Evolutionary conservation across 2,888 invertebrate species (phyloP).

Genomic region (Clivina fossor): DNA sequence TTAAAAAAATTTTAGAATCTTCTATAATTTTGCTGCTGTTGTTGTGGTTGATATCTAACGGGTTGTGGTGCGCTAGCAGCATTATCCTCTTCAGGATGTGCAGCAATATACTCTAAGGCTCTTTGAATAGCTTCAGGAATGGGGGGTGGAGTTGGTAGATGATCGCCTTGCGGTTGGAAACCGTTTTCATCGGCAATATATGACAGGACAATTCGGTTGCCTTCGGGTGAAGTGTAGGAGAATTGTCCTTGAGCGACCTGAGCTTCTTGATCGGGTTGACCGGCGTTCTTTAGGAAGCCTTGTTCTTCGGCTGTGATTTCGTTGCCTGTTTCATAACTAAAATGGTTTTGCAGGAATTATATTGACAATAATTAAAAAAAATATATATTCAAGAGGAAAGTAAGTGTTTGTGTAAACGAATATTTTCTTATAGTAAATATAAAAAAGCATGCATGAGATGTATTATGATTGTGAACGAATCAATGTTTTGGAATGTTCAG

Average conservation of each 20-base stretch:
- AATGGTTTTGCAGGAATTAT: too few species aligned
- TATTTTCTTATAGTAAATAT: too few species aligned
- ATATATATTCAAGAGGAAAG: too few species aligned
- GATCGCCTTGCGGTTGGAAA: constrained; percentile 70
- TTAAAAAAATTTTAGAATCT: too few species aligned
- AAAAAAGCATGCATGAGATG: too few species aligned
- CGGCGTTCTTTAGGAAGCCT: constrained; percentile 71
- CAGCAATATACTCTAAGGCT: constrained; percentile 65
- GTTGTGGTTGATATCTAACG: constrained; percentile 35
- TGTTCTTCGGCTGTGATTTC: constrained; percentile 71
- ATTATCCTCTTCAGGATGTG: constrained; percentile 52
- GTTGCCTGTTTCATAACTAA: constrained; percentile 72
- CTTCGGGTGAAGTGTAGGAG: constrained; percentile 68
- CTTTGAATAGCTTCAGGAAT: constrained; percentile 73
- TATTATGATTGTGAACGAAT: too few species aligned
- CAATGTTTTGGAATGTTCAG: too few species aligned
- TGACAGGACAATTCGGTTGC: constrained; percentile 61
- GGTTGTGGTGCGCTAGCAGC: constrained; percentile 40
- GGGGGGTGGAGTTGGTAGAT: constrained; percentile 77
- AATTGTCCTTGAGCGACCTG: constrained; percentile 70
- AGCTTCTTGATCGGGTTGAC: constrained; percentile 64
- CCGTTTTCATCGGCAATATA: constrained; percentile 73
- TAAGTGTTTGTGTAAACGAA: too few species aligned
- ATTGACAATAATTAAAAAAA: neutral
- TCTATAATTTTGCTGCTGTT: constrained; percentile 25